Base-by-base conservation (phyloP, 53 echinoderm and acorn worm genomes). In the Astropecten irregularis region DNA sequence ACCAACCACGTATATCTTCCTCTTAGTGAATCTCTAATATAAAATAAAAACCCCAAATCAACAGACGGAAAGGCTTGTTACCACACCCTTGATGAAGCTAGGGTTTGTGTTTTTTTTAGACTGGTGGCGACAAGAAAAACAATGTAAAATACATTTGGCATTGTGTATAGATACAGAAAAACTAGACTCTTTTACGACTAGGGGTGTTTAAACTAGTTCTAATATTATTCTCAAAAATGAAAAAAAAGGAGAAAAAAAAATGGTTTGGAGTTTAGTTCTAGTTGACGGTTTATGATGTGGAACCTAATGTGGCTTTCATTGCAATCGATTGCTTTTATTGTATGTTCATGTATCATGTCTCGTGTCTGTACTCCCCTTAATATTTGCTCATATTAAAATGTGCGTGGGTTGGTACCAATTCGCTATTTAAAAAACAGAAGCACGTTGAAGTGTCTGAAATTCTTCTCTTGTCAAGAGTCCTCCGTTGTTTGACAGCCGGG, bases 401-500 rank as follows among this genome's bases (percentile, higher is more conserved):
- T 76, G 65, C 66, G 86, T 85, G 86, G 76, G 86, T 85, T 85
- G 86, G 86, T 85, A 85, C 86, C 76, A 74, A 85, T 85, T 85
- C 86, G 86, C 86, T 72, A 76, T 52, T 59, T 48, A 85, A 39
- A 25, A 66, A 85, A 50, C 52, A 32, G 18, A 39, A 23, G n/a
- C n/a, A n/a, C n/a, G n/a, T n/a, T n/a, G n/a, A n/a, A n/a, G n/a
- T n/a, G n/a, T n/a, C n/a, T n/a, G n/a, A n/a, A n/a, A n/a, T n/a
- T n/a, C n/a, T n/a, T n/a, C n/a, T n/a, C n/a, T n/a, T n/a, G n/a
- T n/a, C n/a, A n/a, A n/a, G n/a, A n/a, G n/a, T n/a, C n/a, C n/a
- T n/a, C n/a, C n/a, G n/a, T n/a, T n/a, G n/a, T n/a, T n/a, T n/a
- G n/a, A n/a, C n/a, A n/a, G n/a, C n/a, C n/a, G n/a, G n/a, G n/a